phyloP scores from a whole-genome alignment of 1,140 invertebrate species.

The Drosophila bipectinata region DNA sequence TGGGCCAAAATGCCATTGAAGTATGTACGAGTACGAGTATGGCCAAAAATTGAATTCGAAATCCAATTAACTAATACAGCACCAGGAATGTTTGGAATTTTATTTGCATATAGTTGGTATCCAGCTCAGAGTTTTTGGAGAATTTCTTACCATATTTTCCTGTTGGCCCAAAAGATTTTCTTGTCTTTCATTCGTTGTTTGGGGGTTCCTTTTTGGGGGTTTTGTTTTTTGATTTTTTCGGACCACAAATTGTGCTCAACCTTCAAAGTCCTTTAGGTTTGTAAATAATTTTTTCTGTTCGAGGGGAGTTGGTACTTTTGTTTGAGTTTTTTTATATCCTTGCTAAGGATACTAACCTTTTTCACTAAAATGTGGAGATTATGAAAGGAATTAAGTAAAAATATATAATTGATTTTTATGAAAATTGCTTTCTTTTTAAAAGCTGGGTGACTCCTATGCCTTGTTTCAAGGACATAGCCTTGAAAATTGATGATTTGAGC shows the following conservation, averaged over 20 bases:
- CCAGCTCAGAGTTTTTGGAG: not conserved
- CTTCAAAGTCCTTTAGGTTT: not conserved
- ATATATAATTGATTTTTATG: too few relatives aligned
- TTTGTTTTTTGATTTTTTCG: conserved; percentile 3
- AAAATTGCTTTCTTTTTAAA: too few relatives aligned
- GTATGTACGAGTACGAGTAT: not conserved
- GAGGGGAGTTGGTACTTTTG: conserved; percentile 18
- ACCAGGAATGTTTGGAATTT: not conserved
- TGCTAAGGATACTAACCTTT: not conserved
- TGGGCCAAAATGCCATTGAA: not conserved
- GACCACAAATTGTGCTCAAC: not conserved
- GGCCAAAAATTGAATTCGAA: conserved; percentile 29
- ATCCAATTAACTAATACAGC: conserved; percentile 26
- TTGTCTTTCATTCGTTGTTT: too few relatives aligned
- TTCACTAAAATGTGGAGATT: too few relatives aligned
- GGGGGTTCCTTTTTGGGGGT: not conserved
- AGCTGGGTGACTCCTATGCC: too few relatives aligned
- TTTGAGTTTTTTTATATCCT: not conserved
- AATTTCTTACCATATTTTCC: conserved; percentile 10
- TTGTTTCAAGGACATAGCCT: not conserved
- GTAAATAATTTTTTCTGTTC: conserved; percentile 1
- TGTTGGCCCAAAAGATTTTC: conserved; percentile 8
- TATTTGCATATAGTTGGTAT: conserved; percentile 29
- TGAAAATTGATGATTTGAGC: too few relatives aligned
- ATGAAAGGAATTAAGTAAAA: too few relatives aligned